Evolutionary conservation across 2,888 invertebrate species (phyloP).

Genomic region (Melinopterus prodromus): DNA sequence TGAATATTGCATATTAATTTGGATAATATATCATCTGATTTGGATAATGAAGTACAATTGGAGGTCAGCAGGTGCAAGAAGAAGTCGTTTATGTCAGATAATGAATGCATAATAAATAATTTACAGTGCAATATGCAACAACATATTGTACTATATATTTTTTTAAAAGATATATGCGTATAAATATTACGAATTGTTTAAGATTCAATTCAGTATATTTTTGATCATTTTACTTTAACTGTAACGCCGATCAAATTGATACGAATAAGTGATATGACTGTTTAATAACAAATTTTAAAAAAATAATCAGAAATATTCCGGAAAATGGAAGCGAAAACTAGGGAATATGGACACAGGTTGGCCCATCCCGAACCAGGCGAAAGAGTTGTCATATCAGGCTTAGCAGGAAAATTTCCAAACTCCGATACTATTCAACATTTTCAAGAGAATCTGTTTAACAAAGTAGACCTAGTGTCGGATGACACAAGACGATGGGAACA

Average conservation of each 20-base stretch:
- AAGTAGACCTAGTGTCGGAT: constrained; percentile 85
- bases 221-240: no score
- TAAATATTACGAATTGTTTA: no score
- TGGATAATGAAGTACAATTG: not conserved
- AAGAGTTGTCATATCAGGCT: constrained; percentile 49
- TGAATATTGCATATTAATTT: not conserved
- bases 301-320: not conserved
- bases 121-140: not conserved
- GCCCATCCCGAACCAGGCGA: constrained; percentile 23
- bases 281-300: not conserved
- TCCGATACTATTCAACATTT: constrained; percentile 78
- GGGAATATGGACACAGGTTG: constrained; percentile 1
- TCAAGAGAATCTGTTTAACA: constrained; percentile 75
- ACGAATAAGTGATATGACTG: not conserved
- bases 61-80: not conserved
- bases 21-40: not conserved
- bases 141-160: not conserved
- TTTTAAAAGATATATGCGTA: no score
- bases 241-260: not conserved
- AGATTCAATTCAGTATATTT: no score
- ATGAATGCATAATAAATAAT: not conserved
- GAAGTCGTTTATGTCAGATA: not conserved
- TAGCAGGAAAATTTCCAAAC: constrained; percentile 78
- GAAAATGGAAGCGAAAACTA: not conserved
- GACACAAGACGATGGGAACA: constrained; percentile 80